Conservation (phyloP, 2,888 invertebrate genomes). For the Ectropis crepuscularia region DNA sequence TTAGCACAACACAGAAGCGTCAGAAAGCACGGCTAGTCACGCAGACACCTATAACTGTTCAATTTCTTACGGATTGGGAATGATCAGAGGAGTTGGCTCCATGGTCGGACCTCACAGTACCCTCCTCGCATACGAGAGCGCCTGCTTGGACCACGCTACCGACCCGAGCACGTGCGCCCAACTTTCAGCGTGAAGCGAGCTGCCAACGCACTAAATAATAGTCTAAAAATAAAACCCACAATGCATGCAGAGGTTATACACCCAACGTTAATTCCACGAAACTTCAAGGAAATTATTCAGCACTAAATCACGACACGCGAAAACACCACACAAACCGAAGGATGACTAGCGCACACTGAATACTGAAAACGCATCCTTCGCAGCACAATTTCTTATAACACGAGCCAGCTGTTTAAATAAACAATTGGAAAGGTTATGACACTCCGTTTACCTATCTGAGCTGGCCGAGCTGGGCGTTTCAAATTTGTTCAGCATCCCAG, state of each 20-base stretch:
- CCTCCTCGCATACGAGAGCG: slow-evolving; percentile 51
- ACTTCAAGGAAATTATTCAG: slow-evolving; percentile 46
- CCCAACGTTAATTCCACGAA: slow-evolving; percentile 52
- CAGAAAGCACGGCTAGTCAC: slow-evolving; percentile 55
- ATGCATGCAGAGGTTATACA: slow-evolving; percentile 76
- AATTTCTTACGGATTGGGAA: slow-evolving; percentile 74
- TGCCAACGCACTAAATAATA: slow-evolving; percentile 76
- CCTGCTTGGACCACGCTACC: slow-evolving; percentile 51
- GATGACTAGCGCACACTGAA: slow-evolving; percentile 63
- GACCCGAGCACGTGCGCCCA: slow-evolving; percentile 69
- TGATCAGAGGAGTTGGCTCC: slow-evolving; percentile 68
- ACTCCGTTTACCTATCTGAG: slow-evolving; percentile 91
- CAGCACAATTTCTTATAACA: slow-evolving; percentile 65
- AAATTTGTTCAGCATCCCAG: slow-evolving; percentile 86
- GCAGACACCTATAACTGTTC: slow-evolving; percentile 52
- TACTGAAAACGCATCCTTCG: slow-evolving; percentile 54
- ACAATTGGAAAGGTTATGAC: slow-evolving; percentile 69
- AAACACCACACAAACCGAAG: slow-evolving; percentile 53
- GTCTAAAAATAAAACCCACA: slow-evolving; percentile 80
- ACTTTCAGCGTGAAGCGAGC: slow-evolving; percentile 64
- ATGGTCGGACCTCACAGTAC: slow-evolving; percentile 54
- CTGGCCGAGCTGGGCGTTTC: slow-evolving; percentile 96
- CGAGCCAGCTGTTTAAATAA: slow-evolving; percentile 80
- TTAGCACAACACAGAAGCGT: slow-evolving; percentile 51
- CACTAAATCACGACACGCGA: slow-evolving; percentile 62